These are phyloP conservation scores for Tineola bisselliella DNA, from an alignment of 2,888 invertebrate species.

Conservation along the genomic window DNA sequence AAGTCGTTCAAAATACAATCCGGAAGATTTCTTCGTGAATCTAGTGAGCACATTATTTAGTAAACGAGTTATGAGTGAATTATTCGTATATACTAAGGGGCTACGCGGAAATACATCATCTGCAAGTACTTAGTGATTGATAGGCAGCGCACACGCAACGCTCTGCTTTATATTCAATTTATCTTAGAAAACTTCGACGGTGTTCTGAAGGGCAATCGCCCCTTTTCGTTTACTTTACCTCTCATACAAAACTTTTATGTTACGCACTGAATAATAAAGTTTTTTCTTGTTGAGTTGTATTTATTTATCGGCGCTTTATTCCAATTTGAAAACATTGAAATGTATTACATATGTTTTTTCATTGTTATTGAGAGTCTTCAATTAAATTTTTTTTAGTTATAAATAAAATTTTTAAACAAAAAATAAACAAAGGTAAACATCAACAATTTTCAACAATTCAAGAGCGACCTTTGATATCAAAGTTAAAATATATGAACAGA, in stretches of 20 bases:
- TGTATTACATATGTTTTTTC: too few relatives aligned
- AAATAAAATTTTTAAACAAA: too few relatives aligned
- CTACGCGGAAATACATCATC: conserved; percentile 27
- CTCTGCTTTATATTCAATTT: conserved; percentile 43
- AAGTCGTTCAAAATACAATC: too few relatives aligned
- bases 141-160: conserved; percentile 37
- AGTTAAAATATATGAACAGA: neutral
- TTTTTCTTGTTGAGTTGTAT: neutral
- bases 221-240: conserved; percentile 8
- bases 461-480: neutral
- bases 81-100: conserved; percentile 24
- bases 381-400: too few relatives aligned
- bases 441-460: neutral
- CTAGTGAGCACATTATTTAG: neutral
- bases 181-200: conserved; percentile 33
- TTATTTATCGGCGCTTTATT: neutral
- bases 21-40: neutral
- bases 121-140: conserved; percentile 30
- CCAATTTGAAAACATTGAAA: too few relatives aligned
- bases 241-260: conserved; percentile 9
- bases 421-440: too few relatives aligned
- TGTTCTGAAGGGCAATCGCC: neutral
- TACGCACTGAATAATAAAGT: neutral
- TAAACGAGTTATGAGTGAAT: conserved; percentile 17
- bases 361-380: too few relatives aligned